Percentiles rank a stretch among this genome's conserved stretches.
Conservation (phyloP, 2,888 invertebrate genomes). For the Polylopha cassiicola region DNA sequence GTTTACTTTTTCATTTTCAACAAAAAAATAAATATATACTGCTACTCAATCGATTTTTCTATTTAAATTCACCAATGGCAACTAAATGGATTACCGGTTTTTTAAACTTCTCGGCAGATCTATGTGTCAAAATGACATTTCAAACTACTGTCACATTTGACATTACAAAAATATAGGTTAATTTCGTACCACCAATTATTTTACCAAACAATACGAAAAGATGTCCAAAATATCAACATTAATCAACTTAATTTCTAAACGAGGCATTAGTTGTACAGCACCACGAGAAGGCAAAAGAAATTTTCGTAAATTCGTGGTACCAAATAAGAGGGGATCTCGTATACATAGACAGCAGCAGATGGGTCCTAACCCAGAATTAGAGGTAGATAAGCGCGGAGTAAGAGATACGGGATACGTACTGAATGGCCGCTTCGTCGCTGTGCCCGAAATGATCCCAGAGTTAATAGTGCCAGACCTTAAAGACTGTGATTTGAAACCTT, state of each 20-base stretch:
- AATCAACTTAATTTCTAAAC: constrained; percentile 50
- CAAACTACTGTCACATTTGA: constrained; percentile 2
- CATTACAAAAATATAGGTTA: constrained; percentile 32
- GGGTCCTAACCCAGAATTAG: constrained; percentile 79
- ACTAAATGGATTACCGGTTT: constrained; percentile 14
- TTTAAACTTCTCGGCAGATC: not conserved
- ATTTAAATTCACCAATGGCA: too few species aligned
- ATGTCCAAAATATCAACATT: constrained; percentile 59
- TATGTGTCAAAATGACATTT: constrained; percentile 7
- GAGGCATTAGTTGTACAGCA: constrained; percentile 55
- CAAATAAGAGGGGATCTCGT: constrained; percentile 85
- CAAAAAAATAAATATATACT: too few species aligned
- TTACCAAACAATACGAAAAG: constrained; percentile 16
- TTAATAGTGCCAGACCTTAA: constrained; percentile 93
- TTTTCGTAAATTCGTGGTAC: constrained; percentile 86
- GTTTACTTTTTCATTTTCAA: too few species aligned
- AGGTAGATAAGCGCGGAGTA: constrained; percentile 84
- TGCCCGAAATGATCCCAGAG: constrained; percentile 95
- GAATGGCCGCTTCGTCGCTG: constrained; percentile 74
- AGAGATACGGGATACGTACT: constrained; percentile 78
- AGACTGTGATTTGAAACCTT: constrained; percentile 91
- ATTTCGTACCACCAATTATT: constrained; percentile 9
- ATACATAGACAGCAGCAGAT: constrained; percentile 79
- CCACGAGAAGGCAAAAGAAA: constrained; percentile 83
- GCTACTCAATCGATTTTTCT: too few species aligned